Percentiles rank a stretch among this genome's conserved stretches.
Conservation (phyloP, 2,797 vertebrate genomes). For the Notolepis coatsorum region DNA sequence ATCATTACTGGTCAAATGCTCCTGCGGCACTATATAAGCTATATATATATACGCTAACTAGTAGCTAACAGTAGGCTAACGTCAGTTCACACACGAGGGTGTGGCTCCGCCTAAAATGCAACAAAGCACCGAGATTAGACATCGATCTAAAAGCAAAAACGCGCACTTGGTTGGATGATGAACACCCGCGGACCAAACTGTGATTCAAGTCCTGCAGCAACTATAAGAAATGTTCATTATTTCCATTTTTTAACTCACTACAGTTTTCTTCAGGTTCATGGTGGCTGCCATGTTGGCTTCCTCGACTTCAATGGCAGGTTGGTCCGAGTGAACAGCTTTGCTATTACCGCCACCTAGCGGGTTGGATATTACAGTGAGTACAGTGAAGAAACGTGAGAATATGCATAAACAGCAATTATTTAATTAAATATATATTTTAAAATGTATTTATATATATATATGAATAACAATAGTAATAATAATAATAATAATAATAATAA, state of each 20-base stretch:
- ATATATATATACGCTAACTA: conserved; percentile 2
- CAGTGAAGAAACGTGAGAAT: background rate
- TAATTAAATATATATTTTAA: rapidly evolving
- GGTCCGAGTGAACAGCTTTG: background rate
- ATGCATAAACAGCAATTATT: background rate
- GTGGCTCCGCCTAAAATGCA: background rate
- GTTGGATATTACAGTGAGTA: rapidly evolving
- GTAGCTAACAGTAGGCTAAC: background rate
- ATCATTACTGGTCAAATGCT: too few species aligned
- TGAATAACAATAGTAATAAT: too few species aligned
- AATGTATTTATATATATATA: too few species aligned
- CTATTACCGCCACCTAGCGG: conserved; percentile 52
- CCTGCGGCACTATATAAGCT: background rate
- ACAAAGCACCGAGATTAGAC: too few species aligned
- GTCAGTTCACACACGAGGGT: conserved; percentile 43
- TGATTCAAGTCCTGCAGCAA: background rate
- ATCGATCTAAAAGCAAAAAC: too few species aligned
- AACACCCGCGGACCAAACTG: background rate
- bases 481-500: too few species aligned
- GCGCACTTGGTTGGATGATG: background rate
- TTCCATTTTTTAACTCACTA: conserved; percentile 74
- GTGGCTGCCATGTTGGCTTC: conserved; percentile 86
- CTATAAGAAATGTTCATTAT: background rate
- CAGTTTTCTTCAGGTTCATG: conserved; percentile 88
- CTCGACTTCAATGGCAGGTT: conserved; percentile 15